Base-by-base conservation (phyloP, 64 coral and sea anemone genomes). In the Actinia tenebrosa region DNA sequence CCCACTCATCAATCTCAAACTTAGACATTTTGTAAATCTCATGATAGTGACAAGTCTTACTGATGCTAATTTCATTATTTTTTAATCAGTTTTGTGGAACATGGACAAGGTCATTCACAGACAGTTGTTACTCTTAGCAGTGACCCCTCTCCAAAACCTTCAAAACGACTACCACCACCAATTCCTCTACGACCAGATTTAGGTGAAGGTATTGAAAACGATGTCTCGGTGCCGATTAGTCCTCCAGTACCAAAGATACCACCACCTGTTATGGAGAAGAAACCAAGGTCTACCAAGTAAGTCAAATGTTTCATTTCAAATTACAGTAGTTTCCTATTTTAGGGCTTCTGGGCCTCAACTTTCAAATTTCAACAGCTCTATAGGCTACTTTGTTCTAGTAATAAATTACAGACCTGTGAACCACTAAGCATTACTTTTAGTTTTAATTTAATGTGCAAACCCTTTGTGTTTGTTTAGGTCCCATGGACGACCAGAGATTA, bases 401-500 rank as follows among this genome's bases (percentile, higher is more conserved):
- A 59, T 59, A 91, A 43, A 83, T 79, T 77, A 26, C 25, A 16
- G 47, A 18, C 26, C 75, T 44, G 47, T 68, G 10, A 20, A 10
- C 0, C 53, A n/a, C 61, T 26, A 7, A 25, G 16, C 19, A 53
- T 45, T 19, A 4, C 19, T n/a, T 83, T 37, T 45, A 45, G 10
- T 19, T 20, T 22, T 43, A n/a, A 47, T 45, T 43, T 55, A 4
- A 46, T 45, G 56, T 83, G 54, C 50, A 43, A 83, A 26, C 11
- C 5, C 11, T 6, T 59, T 80, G 26, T 88, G 11, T 27, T 42
- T 78, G 30, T 88, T 26, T 60, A 60, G 71, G 22, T 80, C 88
- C 9, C 86, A 90, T 27, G 88, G 93, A 42, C 89, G 96, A 15
- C 93, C 90, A 69, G 93, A 92, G 86, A 99, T 99, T n/a, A 89